Conservation (phyloP, 2,797 vertebrate genomes). For the Pyrocephalus nanus region DNA sequence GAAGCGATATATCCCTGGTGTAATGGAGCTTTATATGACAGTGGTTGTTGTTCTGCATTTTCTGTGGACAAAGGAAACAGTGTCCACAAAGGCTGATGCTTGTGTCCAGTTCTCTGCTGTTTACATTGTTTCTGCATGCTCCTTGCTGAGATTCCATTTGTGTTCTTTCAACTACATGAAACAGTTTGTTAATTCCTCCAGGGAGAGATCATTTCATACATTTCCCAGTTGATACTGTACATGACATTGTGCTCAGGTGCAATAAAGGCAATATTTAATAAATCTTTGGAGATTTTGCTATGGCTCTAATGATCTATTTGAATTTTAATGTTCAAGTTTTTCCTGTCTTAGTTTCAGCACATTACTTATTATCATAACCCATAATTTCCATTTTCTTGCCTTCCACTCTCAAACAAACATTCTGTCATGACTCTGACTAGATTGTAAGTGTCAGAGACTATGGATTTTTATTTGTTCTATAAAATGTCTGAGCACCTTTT, state of each 20-base stretch:
- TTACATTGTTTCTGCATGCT: neutral
- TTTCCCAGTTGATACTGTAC: neutral
- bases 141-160: neutral
- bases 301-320: neutral
- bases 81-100: neutral
- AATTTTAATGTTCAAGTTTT: neutral
- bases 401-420: neutral
- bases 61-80: neutral
- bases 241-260: neutral
- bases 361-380: neutral
- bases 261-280: neutral
- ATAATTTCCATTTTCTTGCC: neutral
- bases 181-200: neutral
- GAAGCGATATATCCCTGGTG: rapidly evolving
- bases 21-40: neutral
- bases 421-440: neutral
- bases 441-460: neutral
- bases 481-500: neutral
- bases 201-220: neutral
- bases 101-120: neutral
- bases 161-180: neutral
- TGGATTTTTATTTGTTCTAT: neutral
- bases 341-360: neutral
- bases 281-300: neutral
- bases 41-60: neutral